These are phyloP conservation scores for Sciurus carolinensis DNA, from an alignment of 2,797 vertebrate species.

Conservation along the genomic window DNA sequence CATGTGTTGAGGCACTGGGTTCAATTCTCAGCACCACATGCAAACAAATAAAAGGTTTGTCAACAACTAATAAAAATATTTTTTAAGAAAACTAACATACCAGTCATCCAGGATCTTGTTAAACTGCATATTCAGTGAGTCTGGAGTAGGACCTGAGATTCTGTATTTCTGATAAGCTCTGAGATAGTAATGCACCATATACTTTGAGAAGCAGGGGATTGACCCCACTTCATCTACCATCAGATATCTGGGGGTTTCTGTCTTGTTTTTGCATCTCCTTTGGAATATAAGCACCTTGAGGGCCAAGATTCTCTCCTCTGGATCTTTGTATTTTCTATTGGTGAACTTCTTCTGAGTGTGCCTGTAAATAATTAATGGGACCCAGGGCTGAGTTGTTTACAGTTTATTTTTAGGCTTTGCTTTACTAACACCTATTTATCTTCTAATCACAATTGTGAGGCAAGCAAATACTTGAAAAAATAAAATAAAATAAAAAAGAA, in stretches of 20 bases:
- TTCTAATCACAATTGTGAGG: conserved; percentile 67
- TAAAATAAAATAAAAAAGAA: not conserved
- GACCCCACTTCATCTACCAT: not conserved
- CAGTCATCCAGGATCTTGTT: not conserved
- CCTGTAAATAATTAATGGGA: not conserved
- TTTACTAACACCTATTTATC: conserved; percentile 63
- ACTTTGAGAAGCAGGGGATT: not conserved
- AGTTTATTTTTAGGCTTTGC: conserved; percentile 11
- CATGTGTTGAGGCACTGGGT: too few relatives aligned
- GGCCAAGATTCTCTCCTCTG: not conserved
- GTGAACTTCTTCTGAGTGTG: conserved; percentile 33
- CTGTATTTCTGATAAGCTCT: not conserved
- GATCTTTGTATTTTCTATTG: not conserved
- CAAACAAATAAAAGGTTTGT: too few relatives aligned
- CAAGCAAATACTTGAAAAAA: not conserved
- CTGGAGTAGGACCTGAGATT: not conserved
- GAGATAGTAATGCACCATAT: not conserved
- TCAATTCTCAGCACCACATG: too few relatives aligned
- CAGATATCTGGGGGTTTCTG: not conserved
- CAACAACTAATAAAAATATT: too few relatives aligned
- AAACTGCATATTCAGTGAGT: not conserved
- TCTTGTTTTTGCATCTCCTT: conserved; percentile 18
- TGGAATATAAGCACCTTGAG: conserved; percentile 5
- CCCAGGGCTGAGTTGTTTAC: conserved; percentile 20
- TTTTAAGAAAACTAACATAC: not conserved